Evolutionary conservation across 2,888 invertebrate genomes (phyloP), one percentile per base, ranked within the genome.

Genomic region (Apamea sordens): DNA sequence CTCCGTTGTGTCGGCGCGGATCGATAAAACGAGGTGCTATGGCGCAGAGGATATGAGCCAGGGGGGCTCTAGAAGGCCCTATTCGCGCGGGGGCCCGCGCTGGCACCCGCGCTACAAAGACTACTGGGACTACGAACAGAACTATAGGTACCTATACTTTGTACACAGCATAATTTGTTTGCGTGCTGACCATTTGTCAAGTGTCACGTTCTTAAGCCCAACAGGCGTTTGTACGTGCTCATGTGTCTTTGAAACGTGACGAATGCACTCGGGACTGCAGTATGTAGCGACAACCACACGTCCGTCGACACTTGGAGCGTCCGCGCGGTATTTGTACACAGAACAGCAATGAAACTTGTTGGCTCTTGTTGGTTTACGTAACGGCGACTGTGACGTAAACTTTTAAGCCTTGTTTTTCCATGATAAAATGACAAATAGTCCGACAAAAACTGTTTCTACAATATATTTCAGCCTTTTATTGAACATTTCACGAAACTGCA

Each of bases 41-140:
- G 96, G 94, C 95, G 95, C 94, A 94, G 91, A 92, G 84, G 90
- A 89, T 76, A 96, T 97, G 97, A 97, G 96, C 91, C 96, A 96
- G 88, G 96, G 96, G 82, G 96, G 97, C 89, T 96, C 96, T 4
- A 89, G 96, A 84, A 92, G 96, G 88, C 96, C 96, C 83, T 96
- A 95, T 87, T 96, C 96, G 85, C 96, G 96, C 89, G 96, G 96
- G 91, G 96, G 96, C 88, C 96, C 95, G 76, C 94, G 96, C 70
- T 97, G 96, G 96, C 96, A 96, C 92, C 96, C 96, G 90, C 96
- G 96, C 77, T 97, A 97, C 94, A 97, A 97, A 93, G 97, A 97
- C 82, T 97, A 96, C 92, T 97, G 96, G 96, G 97, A 96, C 87
- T 96, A 96, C 93, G 97, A 97, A 79, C 96, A 97, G 80, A 96